Evolutionary conservation across 2,113 vertebrate species (phyloP).

Genomic region (Zosterops japonicus): DNA sequence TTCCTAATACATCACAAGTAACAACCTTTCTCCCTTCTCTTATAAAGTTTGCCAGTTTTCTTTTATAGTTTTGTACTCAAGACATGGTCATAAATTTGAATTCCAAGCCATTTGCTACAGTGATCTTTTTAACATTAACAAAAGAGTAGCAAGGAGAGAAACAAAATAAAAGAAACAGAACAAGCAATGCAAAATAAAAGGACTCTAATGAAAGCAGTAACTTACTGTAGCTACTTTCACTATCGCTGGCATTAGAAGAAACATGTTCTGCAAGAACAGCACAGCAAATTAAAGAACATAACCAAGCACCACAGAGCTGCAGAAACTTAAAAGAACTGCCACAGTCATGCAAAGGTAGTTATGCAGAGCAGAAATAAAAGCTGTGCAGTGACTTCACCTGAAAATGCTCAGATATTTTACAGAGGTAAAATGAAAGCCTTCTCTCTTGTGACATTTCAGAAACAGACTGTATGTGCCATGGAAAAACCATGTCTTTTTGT

Average conservation of each 20-base stretch:
- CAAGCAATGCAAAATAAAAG: slow-evolving; percentile 74
- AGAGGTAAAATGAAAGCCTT: slow-evolving; percentile 73
- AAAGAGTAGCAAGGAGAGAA: slow-evolving; percentile 57
- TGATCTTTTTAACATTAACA: not conserved
- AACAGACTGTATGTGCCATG: not conserved
- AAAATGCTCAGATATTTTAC: slow-evolving; percentile 14
- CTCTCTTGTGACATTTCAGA: slow-evolving; percentile 32
- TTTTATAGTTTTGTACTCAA: slow-evolving; percentile 10
- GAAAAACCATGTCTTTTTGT: not conserved
- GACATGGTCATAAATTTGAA: slow-evolving; percentile 28
- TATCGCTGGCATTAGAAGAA: slow-evolving; percentile 86
- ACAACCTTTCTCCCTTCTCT: not conserved
- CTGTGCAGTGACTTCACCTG: not conserved
- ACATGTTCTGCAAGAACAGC: slow-evolving; percentile 85
- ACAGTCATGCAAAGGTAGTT: slow-evolving; percentile 70
- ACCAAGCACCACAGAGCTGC: slow-evolving; percentile 73
- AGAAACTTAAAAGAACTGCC: slow-evolving; percentile 66
- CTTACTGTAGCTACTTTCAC: slow-evolving; percentile 87
- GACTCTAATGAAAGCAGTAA: slow-evolving; percentile 76
- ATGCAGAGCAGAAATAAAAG: slow-evolving; percentile 56
- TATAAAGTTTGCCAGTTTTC: not conserved
- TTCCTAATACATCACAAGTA: not conserved
- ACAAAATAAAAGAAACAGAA: slow-evolving; percentile 57
- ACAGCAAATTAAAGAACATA: slow-evolving; percentile 83
- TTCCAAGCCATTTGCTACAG: slow-evolving; percentile 77